phyloP scores from a whole-genome alignment of 1,140 invertebrate genomes.

The Centruroides vittatus region DNA sequence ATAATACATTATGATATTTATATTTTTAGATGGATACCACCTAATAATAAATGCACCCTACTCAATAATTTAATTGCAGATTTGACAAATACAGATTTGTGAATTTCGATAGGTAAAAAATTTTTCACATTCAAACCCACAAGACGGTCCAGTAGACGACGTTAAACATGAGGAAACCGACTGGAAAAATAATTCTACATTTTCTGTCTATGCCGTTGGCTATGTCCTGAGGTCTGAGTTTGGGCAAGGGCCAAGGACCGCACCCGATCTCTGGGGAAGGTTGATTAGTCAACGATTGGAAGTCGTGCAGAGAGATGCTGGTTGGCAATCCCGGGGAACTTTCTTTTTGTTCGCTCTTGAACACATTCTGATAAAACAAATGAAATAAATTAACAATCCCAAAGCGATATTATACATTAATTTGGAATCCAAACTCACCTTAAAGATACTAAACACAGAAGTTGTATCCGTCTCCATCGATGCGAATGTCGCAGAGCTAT shows the following conservation, averaged over 20 bases:
- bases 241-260: constrained; percentile 2
- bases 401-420: background rate
- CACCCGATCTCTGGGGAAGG: constrained; percentile 3
- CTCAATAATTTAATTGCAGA: too few relatives aligned
- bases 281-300: constrained; percentile 1
- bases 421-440: background rate
- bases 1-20: too few relatives aligned
- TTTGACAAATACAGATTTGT: too few relatives aligned
- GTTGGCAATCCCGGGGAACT: background rate
- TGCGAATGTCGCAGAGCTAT: constrained; percentile 9
- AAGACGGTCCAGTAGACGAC: constrained; percentile 15
- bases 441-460: constrained; percentile 7
- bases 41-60: too few relatives aligned
- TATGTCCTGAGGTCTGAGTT: constrained; percentile 15
- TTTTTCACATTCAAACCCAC: background rate
- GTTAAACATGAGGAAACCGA: constrained; percentile 13
- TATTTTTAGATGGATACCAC: too few relatives aligned
- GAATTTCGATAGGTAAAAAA: too few relatives aligned
- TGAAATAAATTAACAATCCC: too few relatives aligned
- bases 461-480: constrained; percentile 5
- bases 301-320: background rate
- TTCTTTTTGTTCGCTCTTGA: background rate
- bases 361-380: background rate
- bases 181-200: constrained; percentile 14
- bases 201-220: constrained; percentile 16